phyloP scores from a whole-genome alignment of 2,888 invertebrate genomes.

The Phyto melanocephala region DNA sequence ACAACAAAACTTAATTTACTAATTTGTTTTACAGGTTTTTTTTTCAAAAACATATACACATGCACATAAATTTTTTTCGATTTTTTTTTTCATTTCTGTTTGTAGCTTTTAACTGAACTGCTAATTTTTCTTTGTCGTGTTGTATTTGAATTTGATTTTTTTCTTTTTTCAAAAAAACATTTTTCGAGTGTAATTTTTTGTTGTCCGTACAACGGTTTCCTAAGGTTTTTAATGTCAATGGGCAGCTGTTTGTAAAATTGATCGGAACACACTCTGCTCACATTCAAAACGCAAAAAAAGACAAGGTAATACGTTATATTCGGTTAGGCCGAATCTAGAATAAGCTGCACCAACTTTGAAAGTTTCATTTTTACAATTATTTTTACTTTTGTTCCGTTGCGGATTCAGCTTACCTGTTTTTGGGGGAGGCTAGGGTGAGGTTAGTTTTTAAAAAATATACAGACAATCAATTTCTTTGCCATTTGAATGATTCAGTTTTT shows the following conservation, averaged over 20 bases:
- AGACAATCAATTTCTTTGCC: too few relatives aligned
- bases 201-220: not conserved
- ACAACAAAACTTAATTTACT: slow-evolving; percentile 39
- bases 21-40: slow-evolving; percentile 61
- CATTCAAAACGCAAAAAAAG: not conserved
- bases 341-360: too few relatives aligned
- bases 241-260: slow-evolving; percentile 58
- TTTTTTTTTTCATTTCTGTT: slow-evolving; percentile 6
- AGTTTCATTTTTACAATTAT: too few relatives aligned
- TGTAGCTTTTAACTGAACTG: slow-evolving; percentile 1
- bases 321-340: too few relatives aligned
- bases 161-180: not conserved
- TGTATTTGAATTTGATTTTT: not conserved
- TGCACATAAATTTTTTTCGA: not conserved
- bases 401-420: too few relatives aligned
- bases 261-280: slow-evolving; percentile 13
- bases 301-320: too few relatives aligned
- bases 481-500: too few relatives aligned
- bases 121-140: slow-evolving; percentile 28
- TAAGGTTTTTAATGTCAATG: slow-evolving; percentile 51
- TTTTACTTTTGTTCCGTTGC: too few relatives aligned
- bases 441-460: too few relatives aligned
- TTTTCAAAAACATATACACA: not conserved
- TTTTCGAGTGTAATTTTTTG: slow-evolving; percentile 17
- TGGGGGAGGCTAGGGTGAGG: too few relatives aligned